phyloP scores from a whole-genome alignment of 53 echinoderm and acorn worm genomes.

The Astropecten irregularis region DNA sequence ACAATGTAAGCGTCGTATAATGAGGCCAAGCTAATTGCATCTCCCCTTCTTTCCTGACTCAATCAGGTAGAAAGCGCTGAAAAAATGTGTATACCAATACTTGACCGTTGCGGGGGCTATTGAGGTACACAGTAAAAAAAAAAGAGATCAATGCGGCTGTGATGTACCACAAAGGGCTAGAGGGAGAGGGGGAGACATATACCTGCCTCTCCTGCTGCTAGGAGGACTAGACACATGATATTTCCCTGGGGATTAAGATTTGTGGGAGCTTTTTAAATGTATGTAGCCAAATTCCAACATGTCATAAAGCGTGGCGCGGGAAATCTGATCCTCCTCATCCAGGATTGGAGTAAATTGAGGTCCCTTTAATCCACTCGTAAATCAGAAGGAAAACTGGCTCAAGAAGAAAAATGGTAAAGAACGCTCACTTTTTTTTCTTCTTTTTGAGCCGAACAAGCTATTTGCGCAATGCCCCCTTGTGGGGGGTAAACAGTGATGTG shows the following conservation, averaged over 20 bases:
- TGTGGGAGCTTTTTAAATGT: no score
- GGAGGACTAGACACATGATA: not conserved
- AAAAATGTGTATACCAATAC: no score
- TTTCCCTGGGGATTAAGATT: not conserved
- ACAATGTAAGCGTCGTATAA: not conserved
- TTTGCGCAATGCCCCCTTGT: not conserved
- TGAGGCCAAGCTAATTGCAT: constrained; percentile 7
- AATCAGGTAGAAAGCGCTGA: not conserved
- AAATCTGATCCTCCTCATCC: no score
- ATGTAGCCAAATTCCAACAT: not conserved
- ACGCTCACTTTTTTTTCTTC: no score
- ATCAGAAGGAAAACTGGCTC: not conserved
- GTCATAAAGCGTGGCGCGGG: not conserved
- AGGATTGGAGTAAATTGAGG: no score
- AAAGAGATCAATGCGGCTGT: no score
- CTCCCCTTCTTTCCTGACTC: not conserved
- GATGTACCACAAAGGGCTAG: no score
- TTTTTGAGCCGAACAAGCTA: not conserved
- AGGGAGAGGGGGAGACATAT: not conserved
- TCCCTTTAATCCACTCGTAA: no score
- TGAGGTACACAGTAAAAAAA: no score
- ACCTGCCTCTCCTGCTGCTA: not conserved
- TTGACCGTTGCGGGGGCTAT: no score
- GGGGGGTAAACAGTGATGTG: not conserved
- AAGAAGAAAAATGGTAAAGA: not conserved